Evolutionary conservation across 2,797 vertebrate species (phyloP).

Genomic region (Parauchenoglanis ngamensis): DNA sequence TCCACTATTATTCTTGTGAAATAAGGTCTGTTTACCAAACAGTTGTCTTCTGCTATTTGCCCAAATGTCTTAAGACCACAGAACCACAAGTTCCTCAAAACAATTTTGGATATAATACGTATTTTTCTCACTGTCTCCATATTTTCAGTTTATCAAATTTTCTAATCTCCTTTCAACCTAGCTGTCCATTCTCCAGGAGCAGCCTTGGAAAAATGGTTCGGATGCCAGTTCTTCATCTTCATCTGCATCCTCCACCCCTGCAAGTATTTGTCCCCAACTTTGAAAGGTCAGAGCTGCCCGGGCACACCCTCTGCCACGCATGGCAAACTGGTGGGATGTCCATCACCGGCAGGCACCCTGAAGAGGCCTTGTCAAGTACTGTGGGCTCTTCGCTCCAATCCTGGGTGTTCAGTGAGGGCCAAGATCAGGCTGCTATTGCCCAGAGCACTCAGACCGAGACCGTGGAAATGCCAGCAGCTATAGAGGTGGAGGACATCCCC

Average conservation of each 20-base stretch:
- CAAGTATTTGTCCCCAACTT: conserved; percentile 53
- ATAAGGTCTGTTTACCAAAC: conserved; percentile 73
- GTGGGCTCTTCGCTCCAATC: conserved; percentile 85
- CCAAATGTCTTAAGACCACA: neutral
- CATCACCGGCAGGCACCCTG: conserved; percentile 78
- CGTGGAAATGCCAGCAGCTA: conserved; percentile 70
- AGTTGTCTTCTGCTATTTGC: conserved; percentile 46
- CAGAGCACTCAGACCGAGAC: conserved; percentile 71
- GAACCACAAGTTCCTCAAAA: neutral
- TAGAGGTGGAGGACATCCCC: conserved; percentile 88
- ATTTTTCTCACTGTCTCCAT: neutral
- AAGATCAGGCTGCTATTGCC: conserved; percentile 73
- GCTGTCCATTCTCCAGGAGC: conserved; percentile 83
- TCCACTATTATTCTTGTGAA: conserved; percentile 81
- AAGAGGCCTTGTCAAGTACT: conserved; percentile 88
- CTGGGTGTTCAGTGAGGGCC: conserved; percentile 78
- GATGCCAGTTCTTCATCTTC: conserved; percentile 68
- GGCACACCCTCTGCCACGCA: conserved; percentile 65
- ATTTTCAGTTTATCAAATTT: neutral
- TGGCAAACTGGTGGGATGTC: conserved; percentile 69
- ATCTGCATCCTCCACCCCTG: conserved; percentile 35
- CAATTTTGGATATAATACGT: neutral
- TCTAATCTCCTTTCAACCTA: conserved; percentile 52
- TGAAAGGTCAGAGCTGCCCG: conserved; percentile 61
- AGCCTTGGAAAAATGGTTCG: conserved; percentile 79